Percentiles rank a stretch among this genome's conserved stretches.
Conservation (phyloP, 1,140 invertebrate genomes). For the Glossosoma conforme region DNA sequence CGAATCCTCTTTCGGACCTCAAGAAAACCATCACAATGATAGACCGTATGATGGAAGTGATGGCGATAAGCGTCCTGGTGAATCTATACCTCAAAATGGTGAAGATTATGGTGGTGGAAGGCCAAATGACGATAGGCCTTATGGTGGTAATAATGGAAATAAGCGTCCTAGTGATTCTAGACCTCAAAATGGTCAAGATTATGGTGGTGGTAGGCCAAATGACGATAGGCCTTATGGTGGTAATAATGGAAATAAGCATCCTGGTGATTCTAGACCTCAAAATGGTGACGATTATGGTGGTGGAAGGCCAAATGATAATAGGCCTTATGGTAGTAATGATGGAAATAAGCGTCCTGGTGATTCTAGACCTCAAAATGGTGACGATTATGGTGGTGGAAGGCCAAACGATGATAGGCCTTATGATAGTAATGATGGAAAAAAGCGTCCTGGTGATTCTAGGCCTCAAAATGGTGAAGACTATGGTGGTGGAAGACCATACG, state of each 20-base stretch:
- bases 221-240: too few species aligned
- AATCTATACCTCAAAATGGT: background rate
- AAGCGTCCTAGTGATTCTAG: background rate
- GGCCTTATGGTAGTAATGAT: too few species aligned
- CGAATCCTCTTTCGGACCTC: conserved; percentile 8
- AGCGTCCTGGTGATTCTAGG: too few species aligned
- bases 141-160: background rate
- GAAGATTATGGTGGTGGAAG: background rate
- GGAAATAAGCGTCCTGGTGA: background rate
- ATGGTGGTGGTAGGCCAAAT: conserved; percentile 3
- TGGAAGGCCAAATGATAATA: conserved; percentile 1
- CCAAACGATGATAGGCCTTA: conserved; percentile 10
- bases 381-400: background rate
- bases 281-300: background rate
- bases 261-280: too few species aligned
- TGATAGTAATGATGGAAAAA: too few species aligned
- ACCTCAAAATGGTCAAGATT: background rate
- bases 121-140: too few species aligned
- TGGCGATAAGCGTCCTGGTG: background rate
- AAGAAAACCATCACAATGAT: background rate
- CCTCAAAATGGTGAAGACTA: too few species aligned
- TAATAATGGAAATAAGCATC: too few species aligned
- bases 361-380: background rate
- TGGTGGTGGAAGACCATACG: too few species aligned
- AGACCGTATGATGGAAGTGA: conserved; percentile 4